phyloP scores from a whole-genome alignment of 2,888 invertebrate genomes.

The Neelides folsomi region DNA sequence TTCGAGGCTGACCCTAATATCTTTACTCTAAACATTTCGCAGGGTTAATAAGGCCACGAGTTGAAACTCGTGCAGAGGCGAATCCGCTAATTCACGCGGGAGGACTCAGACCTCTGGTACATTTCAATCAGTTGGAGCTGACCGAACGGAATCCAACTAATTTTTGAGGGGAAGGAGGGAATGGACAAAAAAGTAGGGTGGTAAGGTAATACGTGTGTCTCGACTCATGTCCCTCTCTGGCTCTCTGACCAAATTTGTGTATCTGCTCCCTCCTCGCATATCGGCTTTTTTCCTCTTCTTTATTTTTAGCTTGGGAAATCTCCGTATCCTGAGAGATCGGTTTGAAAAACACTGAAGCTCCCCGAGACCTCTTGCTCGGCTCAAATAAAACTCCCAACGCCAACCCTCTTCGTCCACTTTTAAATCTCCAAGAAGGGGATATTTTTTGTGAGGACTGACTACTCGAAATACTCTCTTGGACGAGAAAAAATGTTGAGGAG shows the following conservation, averaged over 20 bases:
- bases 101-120: no score
- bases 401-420: conserved; percentile 8
- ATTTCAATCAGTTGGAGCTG: no score
- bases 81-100: no score
- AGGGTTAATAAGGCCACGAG: no score
- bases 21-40: no score
- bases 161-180: no score
- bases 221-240: conserved; percentile 4
- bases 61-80: no score
- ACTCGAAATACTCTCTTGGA: conserved; percentile 6
- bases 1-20: no score
- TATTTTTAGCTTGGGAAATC: conserved; percentile 16
- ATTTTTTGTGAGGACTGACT: conserved; percentile 12
- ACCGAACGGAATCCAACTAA: no score
- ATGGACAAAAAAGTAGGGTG: neutral
- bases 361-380: no score
- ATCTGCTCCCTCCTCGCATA: conserved; percentile 9
- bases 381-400: no score
- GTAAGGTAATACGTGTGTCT: conserved; percentile 13
- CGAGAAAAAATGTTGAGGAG: conserved; percentile 4
- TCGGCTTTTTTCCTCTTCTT: conserved; percentile 8
- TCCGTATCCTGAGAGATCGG: conserved; percentile 1
- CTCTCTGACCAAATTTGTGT: conserved; percentile 22
- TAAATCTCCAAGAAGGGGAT: conserved; percentile 7
- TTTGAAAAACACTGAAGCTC: no score